Base-by-base conservation (phyloP, 2,888 invertebrate genomes). In the Troilus luridus region DNA sequence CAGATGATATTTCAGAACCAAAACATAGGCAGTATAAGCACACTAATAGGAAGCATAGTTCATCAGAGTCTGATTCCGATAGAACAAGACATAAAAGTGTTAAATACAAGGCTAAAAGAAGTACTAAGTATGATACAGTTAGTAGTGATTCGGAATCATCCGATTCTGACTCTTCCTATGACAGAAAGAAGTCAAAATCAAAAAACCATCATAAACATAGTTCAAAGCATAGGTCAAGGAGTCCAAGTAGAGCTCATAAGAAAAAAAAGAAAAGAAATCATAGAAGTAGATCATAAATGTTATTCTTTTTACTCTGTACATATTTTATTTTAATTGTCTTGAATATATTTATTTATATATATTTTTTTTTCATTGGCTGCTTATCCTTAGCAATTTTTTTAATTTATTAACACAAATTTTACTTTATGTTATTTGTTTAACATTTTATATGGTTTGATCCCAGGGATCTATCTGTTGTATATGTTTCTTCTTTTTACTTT, bases 231-330 rank as follows among this genome's bases (percentile, higher is more conserved):
- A 59, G 88, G 14, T 64, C 56, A 10, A 91, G 85, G 19, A 88
- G 91, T 62, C 58, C 56, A 19, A 88, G 64, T 19, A 60, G 59
- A 54, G 60, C 59, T 21, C 56, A 59, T 60, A 88, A 88, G 56
- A 91, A 88, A 27, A 88, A 88, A 91, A 91, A 60, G 56, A 88
- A 88, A 88, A 64, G 24, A 60, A 41, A 88, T 41, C 27, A 64
- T 64, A 41, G 67, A 88, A 88, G 91, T 85, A 88, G 64, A 91
- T 91, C 88, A n/a, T 91, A 62, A 88, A 54, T 56, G 17, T 41
- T 12, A 14, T 62, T 21, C 67, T 54, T 41, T 67, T 24, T 12
- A 12, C 54, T 88, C 0, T 88, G 64, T 88, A 88, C 1, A 88
- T 62, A 67, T 64, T 67, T 89, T 89, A 88, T 62, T 89, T 62